Conservation (phyloP, 1,140 invertebrate genomes). For the Campoletis sonorensis region DNA sequence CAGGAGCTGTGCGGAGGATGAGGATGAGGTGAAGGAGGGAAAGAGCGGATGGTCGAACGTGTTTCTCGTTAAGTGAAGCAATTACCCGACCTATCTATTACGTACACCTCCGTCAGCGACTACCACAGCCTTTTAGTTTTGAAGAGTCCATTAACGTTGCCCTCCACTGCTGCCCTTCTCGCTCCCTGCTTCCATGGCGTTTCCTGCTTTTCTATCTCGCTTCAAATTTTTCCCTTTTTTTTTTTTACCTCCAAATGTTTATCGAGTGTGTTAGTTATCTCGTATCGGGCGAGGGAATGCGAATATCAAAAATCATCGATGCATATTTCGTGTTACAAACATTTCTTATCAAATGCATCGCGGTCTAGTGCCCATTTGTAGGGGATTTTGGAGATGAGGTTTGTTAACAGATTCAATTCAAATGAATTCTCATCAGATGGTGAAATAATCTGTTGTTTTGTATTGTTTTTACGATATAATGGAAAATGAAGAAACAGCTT, state of each 20-base stretch:
- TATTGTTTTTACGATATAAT: too few species aligned
- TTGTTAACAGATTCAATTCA: too few species aligned
- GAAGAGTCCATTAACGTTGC: slow-evolving; percentile 66
- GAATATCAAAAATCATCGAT: neutral
- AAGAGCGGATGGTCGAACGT: slow-evolving; percentile 66
- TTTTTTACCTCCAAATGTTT: neutral
- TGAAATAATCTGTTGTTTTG: too few species aligned
- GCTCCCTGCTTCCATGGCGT: slow-evolving; percentile 55
- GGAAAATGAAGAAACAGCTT: too few species aligned
- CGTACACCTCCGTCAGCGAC: slow-evolving; percentile 69
- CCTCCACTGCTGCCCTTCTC: slow-evolving; percentile 29
- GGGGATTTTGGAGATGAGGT: too few species aligned
- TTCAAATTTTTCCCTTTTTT: neutral
- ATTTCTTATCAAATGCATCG: too few species aligned
- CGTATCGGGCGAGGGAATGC: neutral
- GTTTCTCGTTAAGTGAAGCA: slow-evolving; percentile 75
- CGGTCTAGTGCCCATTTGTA: too few species aligned
- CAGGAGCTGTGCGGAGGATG: slow-evolving; percentile 3
- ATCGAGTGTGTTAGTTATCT: slow-evolving; percentile 16
- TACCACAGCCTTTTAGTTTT: slow-evolving; percentile 70
- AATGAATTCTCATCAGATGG: too few species aligned
- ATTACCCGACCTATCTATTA: slow-evolving; percentile 73
- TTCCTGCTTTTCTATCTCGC: slow-evolving; percentile 47
- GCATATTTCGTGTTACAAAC: neutral
- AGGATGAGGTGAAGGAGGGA: slow-evolving; percentile 43